These are phyloP conservation scores for Acanthaster planci DNA, from an alignment of 35 echinoderm and acorn worm genomes.

Conservation along the genomic window DNA sequence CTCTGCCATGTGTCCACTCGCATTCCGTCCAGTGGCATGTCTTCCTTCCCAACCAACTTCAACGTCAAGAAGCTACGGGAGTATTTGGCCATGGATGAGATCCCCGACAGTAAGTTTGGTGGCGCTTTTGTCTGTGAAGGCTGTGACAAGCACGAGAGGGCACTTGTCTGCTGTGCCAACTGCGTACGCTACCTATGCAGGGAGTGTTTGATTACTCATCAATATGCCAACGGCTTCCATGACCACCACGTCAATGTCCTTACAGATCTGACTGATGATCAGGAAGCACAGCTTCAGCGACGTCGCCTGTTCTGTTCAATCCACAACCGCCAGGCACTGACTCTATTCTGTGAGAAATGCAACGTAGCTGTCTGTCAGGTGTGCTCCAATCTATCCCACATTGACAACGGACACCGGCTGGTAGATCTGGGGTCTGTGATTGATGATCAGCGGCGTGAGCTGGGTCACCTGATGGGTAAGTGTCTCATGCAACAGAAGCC, in stretches of 20 bases:
- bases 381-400: conserved; percentile 45
- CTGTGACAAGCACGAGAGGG: conserved; percentile 40
- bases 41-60: conserved; percentile 36
- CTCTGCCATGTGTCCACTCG: conserved; percentile 11
- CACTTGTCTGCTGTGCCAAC: conserved; percentile 46
- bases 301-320: conserved; percentile 46
- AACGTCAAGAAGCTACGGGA: conserved; percentile 39
- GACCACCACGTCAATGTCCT: conserved; percentile 54
- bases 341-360: conserved; percentile 52
- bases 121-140: conserved; percentile 51
- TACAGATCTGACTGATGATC: conserved; percentile 39
- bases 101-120: not conserved
- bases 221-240: conserved; percentile 44
- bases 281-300: conserved; percentile 15
- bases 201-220: conserved; percentile 58
- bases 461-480: conserved; percentile 45
- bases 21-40: conserved; percentile 23
- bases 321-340: conserved; percentile 52
- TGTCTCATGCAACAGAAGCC: conserved; percentile 34
- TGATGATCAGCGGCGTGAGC: conserved; percentile 32
- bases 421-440: conserved; percentile 39
- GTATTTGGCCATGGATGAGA: conserved; percentile 50
- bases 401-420: conserved; percentile 24
- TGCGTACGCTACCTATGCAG: conserved; percentile 50
- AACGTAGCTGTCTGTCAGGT: conserved; percentile 46